Percentiles rank a stretch among this genome's conserved stretches.
These are phyloP conservation scores for Leptinotarsa undecemlineata DNA, from an alignment of 1,140 invertebrate genomes.

Conservation along the genomic window DNA sequence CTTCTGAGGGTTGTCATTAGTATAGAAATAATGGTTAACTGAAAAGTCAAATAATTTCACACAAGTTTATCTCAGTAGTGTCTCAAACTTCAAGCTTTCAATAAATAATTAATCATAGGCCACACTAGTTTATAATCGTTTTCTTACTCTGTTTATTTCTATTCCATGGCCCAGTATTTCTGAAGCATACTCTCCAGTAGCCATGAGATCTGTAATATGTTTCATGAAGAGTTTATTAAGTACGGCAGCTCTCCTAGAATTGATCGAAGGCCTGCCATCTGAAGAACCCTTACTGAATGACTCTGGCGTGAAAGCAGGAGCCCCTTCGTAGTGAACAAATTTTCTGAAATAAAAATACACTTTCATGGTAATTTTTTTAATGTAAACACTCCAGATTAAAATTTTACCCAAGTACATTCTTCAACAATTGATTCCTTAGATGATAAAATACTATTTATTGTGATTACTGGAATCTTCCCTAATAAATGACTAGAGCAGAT, in stretches of 20 bases:
- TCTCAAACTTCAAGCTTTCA: no score
- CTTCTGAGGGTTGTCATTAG: no score
- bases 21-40: no score
- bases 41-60: no score
- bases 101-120: no score
- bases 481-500: no score
- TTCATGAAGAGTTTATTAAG: constrained; percentile 81
- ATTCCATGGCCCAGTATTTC: constrained; percentile 66
- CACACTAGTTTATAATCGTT: not conserved
- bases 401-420: not conserved
- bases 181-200: constrained; percentile 65
- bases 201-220: constrained; percentile 73
- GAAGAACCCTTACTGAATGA: constrained; percentile 30
- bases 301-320: constrained; percentile 29
- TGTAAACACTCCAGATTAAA: not conserved
- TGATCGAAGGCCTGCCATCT: constrained; percentile 32
- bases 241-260: constrained; percentile 59
- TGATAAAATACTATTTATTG: no score
- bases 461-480: no score
- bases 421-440: no score
- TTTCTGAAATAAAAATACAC: constrained; percentile 34
- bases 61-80: no score
- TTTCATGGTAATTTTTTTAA: no score
- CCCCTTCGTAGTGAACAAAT: constrained; percentile 21
- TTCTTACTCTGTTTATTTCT: constrained; percentile 65